These are phyloP conservation scores for Amphilophus citrinellus DNA, from an alignment of 2,113 vertebrate genomes.

Conservation along the genomic window DNA sequence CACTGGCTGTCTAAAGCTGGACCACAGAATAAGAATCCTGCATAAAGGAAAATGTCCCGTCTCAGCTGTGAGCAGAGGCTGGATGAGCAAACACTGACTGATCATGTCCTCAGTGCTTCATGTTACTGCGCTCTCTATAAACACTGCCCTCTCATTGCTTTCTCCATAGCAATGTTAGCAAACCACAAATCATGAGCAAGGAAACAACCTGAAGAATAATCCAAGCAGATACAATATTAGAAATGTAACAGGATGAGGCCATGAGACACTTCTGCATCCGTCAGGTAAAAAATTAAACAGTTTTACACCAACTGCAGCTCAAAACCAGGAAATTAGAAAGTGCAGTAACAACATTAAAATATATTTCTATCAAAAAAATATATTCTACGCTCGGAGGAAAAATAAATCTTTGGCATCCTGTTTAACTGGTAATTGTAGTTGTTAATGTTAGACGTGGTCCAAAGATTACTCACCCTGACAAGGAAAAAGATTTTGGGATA, in stretches of 20 bases:
- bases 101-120: neutral
- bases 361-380: neutral
- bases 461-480: too few relatives aligned
- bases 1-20: too few relatives aligned
- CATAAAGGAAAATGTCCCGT: too few relatives aligned
- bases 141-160: neutral
- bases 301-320: neutral
- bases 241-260: neutral
- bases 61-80: too few relatives aligned
- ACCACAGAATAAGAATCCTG: too few relatives aligned
- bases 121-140: neutral
- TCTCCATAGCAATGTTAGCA: neutral
- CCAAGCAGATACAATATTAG: neutral
- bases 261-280: too few relatives aligned
- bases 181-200: neutral
- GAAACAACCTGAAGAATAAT: neutral
- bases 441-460: neutral
- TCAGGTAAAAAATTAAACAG: accelerated
- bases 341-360: neutral
- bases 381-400: accelerated
- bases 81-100: too few relatives aligned
- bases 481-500: too few relatives aligned
- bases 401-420: neutral
- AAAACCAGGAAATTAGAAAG: neutral
- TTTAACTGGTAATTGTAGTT: too few relatives aligned